These are phyloP conservation scores for Camelus bactrianus DNA, from an alignment of 2,113 vertebrate species.

Conservation along the genomic window DNA sequence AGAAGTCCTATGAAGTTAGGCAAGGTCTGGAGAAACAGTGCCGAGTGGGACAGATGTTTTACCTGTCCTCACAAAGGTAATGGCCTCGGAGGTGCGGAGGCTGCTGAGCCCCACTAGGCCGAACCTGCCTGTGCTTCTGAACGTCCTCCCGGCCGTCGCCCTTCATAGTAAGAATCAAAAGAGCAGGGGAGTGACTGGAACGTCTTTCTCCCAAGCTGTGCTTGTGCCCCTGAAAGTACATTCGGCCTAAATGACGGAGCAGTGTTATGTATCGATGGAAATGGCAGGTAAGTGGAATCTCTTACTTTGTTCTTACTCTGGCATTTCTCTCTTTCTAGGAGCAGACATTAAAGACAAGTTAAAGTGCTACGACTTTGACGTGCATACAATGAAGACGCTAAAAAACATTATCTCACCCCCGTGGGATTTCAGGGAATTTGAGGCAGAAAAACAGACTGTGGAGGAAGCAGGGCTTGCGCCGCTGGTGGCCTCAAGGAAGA, in stretches of 20 bases:
- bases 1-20: neutral
- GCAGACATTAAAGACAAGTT: conserved; percentile 98
- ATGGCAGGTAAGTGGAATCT: neutral
- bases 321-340: conserved; percentile 88
- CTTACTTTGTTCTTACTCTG: conserved; percentile 50
- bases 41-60: neutral
- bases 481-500: conserved; percentile 93
- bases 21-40: neutral
- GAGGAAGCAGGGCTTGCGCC: conserved; percentile 92
- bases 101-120: neutral
- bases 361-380: conserved; percentile 92
- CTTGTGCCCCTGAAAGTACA: neutral
- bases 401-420: conserved; percentile 96
- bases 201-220: neutral
- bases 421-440: conserved; percentile 91
- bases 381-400: conserved; percentile 94
- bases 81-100: neutral
- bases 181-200: neutral
- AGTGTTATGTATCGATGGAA: neutral
- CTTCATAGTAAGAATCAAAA: neutral
- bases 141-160: neutral
- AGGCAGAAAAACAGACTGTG: conserved; percentile 90
- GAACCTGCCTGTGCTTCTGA: neutral
- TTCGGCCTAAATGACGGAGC: neutral
- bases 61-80: neutral